Conservation (phyloP, 2,888 invertebrate genomes). For the Pterostichus niger region DNA sequence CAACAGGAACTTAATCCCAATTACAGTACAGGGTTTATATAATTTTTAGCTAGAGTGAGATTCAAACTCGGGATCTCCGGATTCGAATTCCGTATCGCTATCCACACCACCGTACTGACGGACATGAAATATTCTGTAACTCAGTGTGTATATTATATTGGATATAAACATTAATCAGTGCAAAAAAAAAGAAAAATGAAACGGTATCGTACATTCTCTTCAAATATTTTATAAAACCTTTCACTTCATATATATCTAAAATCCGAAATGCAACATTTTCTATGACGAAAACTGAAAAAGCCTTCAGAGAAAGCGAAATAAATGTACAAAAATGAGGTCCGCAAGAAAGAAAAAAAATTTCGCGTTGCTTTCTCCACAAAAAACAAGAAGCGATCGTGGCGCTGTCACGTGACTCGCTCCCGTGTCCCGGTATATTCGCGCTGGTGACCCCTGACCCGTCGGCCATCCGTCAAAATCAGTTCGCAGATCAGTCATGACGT, state of each 20-base stretch:
- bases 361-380: constrained; percentile 54
- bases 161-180: too few species aligned
- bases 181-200: constrained; percentile 15
- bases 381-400: constrained; percentile 53
- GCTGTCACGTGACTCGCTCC: constrained; percentile 52
- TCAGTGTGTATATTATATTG: too few species aligned
- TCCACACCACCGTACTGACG: too few species aligned
- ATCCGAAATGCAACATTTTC: not conserved
- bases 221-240: not conserved
- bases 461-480: constrained; percentile 67
- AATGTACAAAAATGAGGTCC: not conserved
- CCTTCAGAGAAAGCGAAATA: constrained; percentile 54
- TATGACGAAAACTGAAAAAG: constrained; percentile 8
- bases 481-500: constrained; percentile 65
- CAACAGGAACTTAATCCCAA: too few species aligned
- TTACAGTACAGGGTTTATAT: too few species aligned
- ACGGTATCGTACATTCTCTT: constrained; percentile 4
- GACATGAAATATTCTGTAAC: too few species aligned
- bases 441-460: constrained; percentile 57
- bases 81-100: too few species aligned
- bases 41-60: too few species aligned
- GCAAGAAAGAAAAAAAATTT: constrained; percentile 29
- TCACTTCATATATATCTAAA: not conserved
- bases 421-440: constrained; percentile 63
- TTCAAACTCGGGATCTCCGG: too few species aligned